Base-by-base conservation (phyloP, 2,113 vertebrate species). In the Agapornis roseicollis region DNA sequence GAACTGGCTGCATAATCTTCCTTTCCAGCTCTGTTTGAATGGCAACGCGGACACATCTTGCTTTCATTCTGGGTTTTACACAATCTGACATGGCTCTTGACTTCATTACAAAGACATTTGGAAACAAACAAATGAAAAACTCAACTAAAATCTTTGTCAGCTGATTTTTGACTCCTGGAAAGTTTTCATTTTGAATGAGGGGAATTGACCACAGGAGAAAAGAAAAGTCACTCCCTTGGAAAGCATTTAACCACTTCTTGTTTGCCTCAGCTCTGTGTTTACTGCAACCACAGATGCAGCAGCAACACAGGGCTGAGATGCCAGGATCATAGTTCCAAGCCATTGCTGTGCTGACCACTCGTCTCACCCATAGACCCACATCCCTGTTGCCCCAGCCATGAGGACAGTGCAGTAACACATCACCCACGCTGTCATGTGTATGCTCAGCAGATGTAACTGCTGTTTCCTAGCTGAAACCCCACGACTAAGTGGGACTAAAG, bases 31-130 rank as follows among this genome's bases (percentile, higher is more conserved):
- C 64, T 69, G 17, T 46, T 88, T 91, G 56, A 83, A 41, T 42
- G 49, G 53, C 1, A 10, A 60, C 72, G 81, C 29, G 68, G 63
- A 63, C 41, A 80, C 71, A 77, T 70, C 74, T 90, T 94, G 64
- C 82, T 94, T 83, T 85, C 85, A 83, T 91, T 90, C 58, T 37
- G 90, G 44, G n/a, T 70, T 88, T 14, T 42, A 73, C 39, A 93
- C 89, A 89, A 92, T 68, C 60, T 80, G 63, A 85, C 53, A 42
- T 7, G 55, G 68, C 47, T 88, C 79, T 80, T 61, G 1, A 0
- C 71, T 77, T 82, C 64, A 71, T 80, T 94, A 83, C 91, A 88
- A 94, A 37, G 61, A 65, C 68, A 85, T 94, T 88, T 91, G 76
- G 83, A 93, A 95, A 92, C 72, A 90, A 96, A 89, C 72, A 95